A percentile compares a stretch with the other conserved stretches of the same genome.
Evolutionary conservation across 2,113 vertebrate genomes (phyloP).

Genomic region (Rhynchomys soricoides): DNA sequence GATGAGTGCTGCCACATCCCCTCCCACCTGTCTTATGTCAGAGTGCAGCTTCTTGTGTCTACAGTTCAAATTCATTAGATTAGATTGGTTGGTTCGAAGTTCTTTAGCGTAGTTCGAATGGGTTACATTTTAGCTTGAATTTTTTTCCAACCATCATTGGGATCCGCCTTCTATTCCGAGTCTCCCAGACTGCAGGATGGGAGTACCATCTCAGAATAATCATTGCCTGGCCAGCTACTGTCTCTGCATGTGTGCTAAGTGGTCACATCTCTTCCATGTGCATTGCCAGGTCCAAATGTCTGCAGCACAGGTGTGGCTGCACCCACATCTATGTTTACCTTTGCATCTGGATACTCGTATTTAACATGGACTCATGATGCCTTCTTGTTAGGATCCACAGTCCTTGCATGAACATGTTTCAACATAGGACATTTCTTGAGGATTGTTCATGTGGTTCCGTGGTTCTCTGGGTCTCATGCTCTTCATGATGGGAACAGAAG

Average conservation of each 20-base stretch:
- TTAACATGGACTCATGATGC: neutral
- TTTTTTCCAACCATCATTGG: neutral
- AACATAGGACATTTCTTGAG: neutral
- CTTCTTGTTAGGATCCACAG: neutral
- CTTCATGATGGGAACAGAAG: neutral
- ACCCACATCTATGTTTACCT: neutral
- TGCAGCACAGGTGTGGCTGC: neutral
- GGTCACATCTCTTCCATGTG: neutral
- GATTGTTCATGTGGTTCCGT: neutral
- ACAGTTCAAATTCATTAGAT: neutral
- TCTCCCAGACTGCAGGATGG: neutral
- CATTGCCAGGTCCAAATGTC: neutral
- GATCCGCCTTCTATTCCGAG: neutral
- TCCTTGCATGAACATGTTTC: neutral
- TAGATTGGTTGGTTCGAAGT: neutral
- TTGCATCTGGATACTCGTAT: neutral
- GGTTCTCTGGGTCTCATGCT: neutral
- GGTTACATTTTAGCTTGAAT: neutral
- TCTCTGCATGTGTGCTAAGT: neutral
- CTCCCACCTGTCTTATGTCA: neutral
- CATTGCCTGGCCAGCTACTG: neutral
- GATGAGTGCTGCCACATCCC: no score
- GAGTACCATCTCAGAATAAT: neutral
- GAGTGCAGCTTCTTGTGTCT: neutral
- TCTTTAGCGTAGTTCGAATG: neutral